Base-by-base conservation (phyloP, 2,113 vertebrate genomes). In the Spea multiplicata region DNA sequence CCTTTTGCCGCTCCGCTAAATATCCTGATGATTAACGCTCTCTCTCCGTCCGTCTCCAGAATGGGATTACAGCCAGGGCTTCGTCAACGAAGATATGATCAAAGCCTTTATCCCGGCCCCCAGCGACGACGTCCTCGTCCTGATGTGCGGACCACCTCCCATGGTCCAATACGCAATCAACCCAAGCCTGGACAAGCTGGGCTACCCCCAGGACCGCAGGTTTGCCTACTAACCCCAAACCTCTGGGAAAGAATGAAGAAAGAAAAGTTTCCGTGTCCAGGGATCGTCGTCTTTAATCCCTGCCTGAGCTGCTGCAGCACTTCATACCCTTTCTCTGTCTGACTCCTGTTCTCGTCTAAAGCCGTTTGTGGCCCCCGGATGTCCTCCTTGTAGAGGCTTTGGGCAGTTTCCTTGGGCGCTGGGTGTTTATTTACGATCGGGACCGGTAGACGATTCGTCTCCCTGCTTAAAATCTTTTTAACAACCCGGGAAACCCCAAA, bases 161-260 rank as follows among this genome's bases (percentile, higher is more conserved):
- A 99, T 99, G 97, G 95, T 99, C 88, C 95, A 99, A 90, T 97
- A 93, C 0, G 97, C 97, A 71, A 98, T 96, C 88, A 91, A 94
- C 90, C 97, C 97, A 75, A 97, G 94, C 86, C 89, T 99, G 87
- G 97, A 98, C 73, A 96, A 95, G 69, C 90, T 95, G 44, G 93
- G 94, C 48, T 94, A 97, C 80, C 12, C 88, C 59, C 85, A 81
- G 76, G 91, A 91, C 82, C 89, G 85, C 83, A 91, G 92, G 74
- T 99, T 99, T 72, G 80, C 87, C 76, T 99, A 96, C 89, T 99
- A 80, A 53, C 9, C 14, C 1, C 5, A 46, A 30, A 10, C n/a
- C n/a, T 46, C 7, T 3, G 16, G 4, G 16, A 45, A 17, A 46
- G 16, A 50, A 45, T 10, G 50, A 14, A 74, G 55, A 82, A 82